Evolutionary conservation across 2,888 invertebrate species (phyloP).

Genomic region (Bugulina stolonifera): DNA sequence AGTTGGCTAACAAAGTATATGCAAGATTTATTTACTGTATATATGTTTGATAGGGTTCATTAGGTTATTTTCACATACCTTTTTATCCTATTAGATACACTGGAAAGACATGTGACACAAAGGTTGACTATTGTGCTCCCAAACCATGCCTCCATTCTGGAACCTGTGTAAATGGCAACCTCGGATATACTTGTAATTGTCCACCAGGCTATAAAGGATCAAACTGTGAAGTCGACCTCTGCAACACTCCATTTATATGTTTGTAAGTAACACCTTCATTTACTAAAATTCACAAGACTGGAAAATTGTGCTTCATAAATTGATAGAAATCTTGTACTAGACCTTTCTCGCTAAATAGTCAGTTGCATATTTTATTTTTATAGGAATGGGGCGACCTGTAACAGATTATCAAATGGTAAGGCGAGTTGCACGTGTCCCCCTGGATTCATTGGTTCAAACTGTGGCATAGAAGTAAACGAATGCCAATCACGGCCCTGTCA

Average conservation of each 20-base stretch:
- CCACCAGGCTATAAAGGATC: conserved; percentile 12
- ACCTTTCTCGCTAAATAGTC: no score
- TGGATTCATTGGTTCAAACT: neutral
- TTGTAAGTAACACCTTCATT: neutral
- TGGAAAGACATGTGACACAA: neutral
- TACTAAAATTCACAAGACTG: no score
- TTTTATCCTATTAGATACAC: neutral
- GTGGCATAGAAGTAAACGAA: neutral
- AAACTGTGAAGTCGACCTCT: conserved; percentile 1
- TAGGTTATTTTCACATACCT: no score
- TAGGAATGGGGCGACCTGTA: neutral
- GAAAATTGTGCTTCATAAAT: no score
- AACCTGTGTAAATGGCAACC: neutral
- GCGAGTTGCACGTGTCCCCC: neutral
- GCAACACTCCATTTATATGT: neutral
- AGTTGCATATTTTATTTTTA: neutral
- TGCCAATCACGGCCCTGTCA: neutral
- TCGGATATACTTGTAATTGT: neutral
- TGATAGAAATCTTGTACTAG: no score
- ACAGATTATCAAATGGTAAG: neutral
- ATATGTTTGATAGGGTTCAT: no score
- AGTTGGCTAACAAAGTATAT: neutral
- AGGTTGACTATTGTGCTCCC: neutral
- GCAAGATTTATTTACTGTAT: neutral
- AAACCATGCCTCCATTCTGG: neutral